phyloP scores from a whole-genome alignment of 2,113 vertebrate genomes.

The Calidris pygmaea region DNA sequence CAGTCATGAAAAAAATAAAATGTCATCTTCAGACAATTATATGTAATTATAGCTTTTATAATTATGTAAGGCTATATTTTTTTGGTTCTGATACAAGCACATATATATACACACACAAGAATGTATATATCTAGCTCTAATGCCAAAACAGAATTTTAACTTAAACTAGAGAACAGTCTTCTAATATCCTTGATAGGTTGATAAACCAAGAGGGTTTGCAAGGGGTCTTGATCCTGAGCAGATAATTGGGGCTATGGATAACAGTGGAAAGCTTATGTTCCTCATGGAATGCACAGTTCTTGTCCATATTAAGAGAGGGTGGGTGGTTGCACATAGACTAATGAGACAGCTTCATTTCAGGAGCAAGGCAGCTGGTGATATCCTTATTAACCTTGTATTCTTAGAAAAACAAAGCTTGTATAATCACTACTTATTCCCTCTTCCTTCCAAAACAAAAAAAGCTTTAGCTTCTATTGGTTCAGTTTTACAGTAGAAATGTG shows the following conservation, averaged over 20 bases:
- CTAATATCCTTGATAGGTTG: slow-evolving; percentile 75
- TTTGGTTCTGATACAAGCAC: neutral
- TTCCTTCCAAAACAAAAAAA: neutral
- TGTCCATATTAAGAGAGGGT: neutral
- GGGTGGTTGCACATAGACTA: neutral
- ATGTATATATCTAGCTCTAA: neutral
- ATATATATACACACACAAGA: neutral
- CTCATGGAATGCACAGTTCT: slow-evolving; percentile 88
- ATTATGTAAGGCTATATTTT: neutral
- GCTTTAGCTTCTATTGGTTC: neutral
- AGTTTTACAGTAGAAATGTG: neutral
- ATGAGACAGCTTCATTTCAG: neutral
- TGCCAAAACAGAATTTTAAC: neutral
- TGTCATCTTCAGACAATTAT: neutral
- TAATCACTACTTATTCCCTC: neutral
- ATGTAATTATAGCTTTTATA: neutral
- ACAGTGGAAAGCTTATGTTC: slow-evolving; percentile 98
- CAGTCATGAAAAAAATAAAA: neutral
- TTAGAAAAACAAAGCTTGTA: neutral
- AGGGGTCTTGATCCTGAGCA: slow-evolving; percentile 94
- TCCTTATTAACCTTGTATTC: neutral
- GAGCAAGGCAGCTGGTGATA: neutral
- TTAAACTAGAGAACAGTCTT: neutral
- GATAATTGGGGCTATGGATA: slow-evolving; percentile 98
- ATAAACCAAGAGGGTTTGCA: slow-evolving; percentile 95